These are phyloP conservation scores for Clarias magur DNA, from an alignment of 2,113 vertebrate genomes.

Conservation along the genomic window DNA sequence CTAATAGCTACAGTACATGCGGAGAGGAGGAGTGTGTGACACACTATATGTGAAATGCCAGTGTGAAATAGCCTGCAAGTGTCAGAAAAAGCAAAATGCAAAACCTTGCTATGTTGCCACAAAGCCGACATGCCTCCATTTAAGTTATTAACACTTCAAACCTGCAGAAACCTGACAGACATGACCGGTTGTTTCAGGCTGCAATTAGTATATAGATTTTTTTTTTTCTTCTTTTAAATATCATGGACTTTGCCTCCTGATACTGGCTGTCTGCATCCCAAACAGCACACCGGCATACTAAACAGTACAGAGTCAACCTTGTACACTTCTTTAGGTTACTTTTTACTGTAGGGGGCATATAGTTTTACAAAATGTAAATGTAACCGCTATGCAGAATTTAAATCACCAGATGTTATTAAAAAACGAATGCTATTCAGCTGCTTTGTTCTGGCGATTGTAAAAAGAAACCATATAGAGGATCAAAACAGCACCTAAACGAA, in stretches of 20 bases:
- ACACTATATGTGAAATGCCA: neutral
- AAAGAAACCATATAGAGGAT: neutral
- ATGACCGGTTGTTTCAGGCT: neutral
- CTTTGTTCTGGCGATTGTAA: neutral
- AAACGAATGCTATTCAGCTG: neutral
- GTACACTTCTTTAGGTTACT: neutral
- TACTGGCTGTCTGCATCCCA: neutral
- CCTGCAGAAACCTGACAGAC: neutral
- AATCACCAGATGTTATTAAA: neutral
- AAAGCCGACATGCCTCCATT: neutral
- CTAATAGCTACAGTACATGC: neutral
- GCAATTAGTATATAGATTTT: neutral
- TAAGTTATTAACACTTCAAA: constrained; percentile 4
- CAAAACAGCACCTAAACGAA: neutral
- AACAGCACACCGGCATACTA: neutral
- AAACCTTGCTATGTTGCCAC: neutral
- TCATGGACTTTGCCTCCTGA: neutral
- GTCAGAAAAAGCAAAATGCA: neutral
- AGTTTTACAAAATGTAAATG: neutral
- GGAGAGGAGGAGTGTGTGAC: neutral
- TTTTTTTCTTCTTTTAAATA: neutral
- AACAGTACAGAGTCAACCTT: neutral
- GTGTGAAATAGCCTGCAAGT: neutral
- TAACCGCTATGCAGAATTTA: neutral
- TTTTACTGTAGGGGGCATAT: neutral